A percentile compares a stretch with the other conserved stretches of the same genome.
phyloP scores from a whole-genome alignment of 2,888 invertebrate genomes.

The Heliconius charithonia region DNA sequence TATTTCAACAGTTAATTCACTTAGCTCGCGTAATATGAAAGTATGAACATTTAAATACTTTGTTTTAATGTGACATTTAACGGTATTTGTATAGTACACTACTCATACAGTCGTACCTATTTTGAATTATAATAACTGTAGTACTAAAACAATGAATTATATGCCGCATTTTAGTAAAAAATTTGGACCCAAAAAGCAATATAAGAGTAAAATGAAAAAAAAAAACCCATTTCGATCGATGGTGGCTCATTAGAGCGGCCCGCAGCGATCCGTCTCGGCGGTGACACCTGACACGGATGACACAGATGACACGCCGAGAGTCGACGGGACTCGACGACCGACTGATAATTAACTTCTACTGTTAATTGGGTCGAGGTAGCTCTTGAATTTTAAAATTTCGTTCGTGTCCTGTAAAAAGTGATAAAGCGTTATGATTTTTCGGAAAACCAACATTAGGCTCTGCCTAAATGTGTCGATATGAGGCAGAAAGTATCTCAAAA shows the following conservation, averaged over 20 bases:
- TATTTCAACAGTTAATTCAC: too few species aligned
- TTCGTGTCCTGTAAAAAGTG: not conserved
- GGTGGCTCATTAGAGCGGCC: slow-evolving; percentile 30
- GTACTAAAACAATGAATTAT: too few species aligned
- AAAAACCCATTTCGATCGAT: slow-evolving; percentile 33
- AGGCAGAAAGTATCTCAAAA: not conserved
- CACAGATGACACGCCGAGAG: slow-evolving; percentile 10
- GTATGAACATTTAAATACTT: too few species aligned
- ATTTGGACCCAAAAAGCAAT: too few species aligned
- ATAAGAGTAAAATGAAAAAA: slow-evolving; percentile 20
- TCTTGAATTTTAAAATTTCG: not conserved
- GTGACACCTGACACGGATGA: slow-evolving; percentile 28
- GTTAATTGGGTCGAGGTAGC: slow-evolving; percentile 31
- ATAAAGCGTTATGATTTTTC: not conserved
- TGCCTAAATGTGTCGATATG: not conserved
- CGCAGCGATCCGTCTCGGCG: slow-evolving; percentile 32
- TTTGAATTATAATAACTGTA: too few species aligned
- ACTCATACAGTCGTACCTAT: not conserved
- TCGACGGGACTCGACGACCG: slow-evolving; percentile 21
- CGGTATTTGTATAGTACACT: too few species aligned
- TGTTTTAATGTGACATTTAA: too few species aligned
- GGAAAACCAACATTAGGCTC: not conserved
- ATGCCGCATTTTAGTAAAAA: not conserved
- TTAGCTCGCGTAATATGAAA: too few species aligned
- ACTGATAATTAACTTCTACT: slow-evolving; percentile 32